Evolutionary conservation across 2,113 vertebrate genomes (phyloP).

Genomic region (Xenopus borealis): DNA sequence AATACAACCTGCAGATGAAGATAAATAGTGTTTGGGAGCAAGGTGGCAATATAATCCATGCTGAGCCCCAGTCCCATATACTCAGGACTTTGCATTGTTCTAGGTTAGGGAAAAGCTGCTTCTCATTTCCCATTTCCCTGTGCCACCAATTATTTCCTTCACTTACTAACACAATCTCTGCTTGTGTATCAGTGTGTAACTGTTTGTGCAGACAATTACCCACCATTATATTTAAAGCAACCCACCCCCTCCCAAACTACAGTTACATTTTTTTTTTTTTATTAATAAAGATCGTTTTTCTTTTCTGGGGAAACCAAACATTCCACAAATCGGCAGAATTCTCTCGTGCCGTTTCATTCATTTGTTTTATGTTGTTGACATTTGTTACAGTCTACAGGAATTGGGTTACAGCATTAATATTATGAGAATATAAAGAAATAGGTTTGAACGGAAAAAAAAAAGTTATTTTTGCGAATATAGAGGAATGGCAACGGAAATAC

Average conservation of each 20-base stretch:
- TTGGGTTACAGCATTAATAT: too few relatives aligned
- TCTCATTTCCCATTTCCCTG: conserved; percentile 28
- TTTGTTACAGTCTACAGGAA: too few relatives aligned
- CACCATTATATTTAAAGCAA: not conserved
- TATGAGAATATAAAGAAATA: too few relatives aligned
- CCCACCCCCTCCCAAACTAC: too few relatives aligned
- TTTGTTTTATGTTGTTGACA: too few relatives aligned
- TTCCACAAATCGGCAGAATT: not conserved
- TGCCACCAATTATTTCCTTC: conserved; percentile 36
- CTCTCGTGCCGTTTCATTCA: too few relatives aligned
- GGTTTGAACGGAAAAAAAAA: too few relatives aligned
- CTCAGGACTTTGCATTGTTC: conserved; percentile 13
- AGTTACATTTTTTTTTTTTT: too few relatives aligned
- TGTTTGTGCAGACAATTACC: conserved; percentile 23
- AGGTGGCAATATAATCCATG: conserved; percentile 33
- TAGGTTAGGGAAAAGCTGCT: conserved; percentile 20
- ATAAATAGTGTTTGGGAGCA: conserved; percentile 54
- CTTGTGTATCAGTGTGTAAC: conserved; percentile 1
- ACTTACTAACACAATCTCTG: not conserved
- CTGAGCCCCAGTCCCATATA: conserved; percentile 42
- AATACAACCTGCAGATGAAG: conserved; percentile 54
- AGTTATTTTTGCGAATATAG: too few relatives aligned
- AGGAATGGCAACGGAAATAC: not conserved
- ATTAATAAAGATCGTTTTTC: not conserved
- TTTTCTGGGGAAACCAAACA: not conserved